These are phyloP conservation scores for Phortica okadai DNA, from an alignment of 2,888 invertebrate species.

Conservation along the genomic window DNA sequence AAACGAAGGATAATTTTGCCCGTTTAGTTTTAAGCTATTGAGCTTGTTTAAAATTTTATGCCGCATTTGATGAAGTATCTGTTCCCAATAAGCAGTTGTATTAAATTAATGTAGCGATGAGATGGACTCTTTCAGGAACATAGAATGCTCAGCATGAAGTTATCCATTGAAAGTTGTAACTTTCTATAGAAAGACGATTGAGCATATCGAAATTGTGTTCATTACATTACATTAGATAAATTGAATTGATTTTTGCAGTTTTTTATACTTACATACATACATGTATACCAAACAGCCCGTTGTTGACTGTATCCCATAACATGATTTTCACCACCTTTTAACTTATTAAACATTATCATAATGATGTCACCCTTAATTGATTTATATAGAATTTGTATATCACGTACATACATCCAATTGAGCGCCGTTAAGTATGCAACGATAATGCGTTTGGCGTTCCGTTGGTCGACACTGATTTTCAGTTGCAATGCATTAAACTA, in stretches of 20 bases:
- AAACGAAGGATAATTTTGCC: no score
- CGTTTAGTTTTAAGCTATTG: no score
- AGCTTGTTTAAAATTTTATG: no score
- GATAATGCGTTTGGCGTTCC: constrained; percentile 63
- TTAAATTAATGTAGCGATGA: no score
- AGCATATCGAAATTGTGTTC: constrained; percentile 38
- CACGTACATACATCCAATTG: neutral
- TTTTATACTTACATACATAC: constrained; percentile 36
- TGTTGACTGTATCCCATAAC: neutral
- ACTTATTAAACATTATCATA: constrained; percentile 40
- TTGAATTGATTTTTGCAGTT: constrained; percentile 65
- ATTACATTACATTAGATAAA: constrained; percentile 75
- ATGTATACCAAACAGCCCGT: constrained; percentile 4
- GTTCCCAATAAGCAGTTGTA: no score
- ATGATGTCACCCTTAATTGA: constrained; percentile 62
- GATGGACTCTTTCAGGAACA: no score
- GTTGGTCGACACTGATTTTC: neutral
- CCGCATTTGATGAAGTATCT: no score
- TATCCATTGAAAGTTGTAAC: neutral
- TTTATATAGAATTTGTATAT: constrained; percentile 28
- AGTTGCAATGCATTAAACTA: neutral
- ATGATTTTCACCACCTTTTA: constrained; percentile 56
- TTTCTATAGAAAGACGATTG: neutral
- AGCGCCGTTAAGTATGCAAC: constrained; percentile 67
- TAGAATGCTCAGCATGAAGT: no score